Evolutionary conservation across 2,888 invertebrate species (phyloP).

Genomic region (Pristionchus mayeri): DNA sequence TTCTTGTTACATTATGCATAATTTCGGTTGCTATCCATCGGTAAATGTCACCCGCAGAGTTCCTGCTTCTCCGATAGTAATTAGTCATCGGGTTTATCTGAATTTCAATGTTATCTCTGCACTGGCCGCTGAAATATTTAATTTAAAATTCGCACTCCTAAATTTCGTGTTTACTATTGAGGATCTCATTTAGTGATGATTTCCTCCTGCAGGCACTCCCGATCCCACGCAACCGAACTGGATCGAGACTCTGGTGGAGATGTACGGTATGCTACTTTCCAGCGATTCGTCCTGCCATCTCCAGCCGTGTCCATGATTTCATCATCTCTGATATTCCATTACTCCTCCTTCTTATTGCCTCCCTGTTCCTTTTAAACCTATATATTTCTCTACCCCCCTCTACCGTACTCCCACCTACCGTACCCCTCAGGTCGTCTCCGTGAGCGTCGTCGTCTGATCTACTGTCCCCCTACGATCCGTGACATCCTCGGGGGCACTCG

Average conservation of each 20-base stretch:
- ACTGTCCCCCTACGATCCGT: constrained; percentile 61
- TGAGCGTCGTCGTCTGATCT: constrained; percentile 67
- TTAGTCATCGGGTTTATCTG: too few species aligned
- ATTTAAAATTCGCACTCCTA: too few species aligned
- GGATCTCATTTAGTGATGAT: too few species aligned
- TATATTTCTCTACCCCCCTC: background rate
- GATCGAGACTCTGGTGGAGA: constrained; percentile 30
- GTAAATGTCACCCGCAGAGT: background rate
- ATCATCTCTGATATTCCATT: too few species aligned
- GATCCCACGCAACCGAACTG: constrained; percentile 38
- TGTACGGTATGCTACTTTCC: background rate
- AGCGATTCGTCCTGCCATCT: background rate
- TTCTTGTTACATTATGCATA: too few species aligned
- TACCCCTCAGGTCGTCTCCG: constrained; percentile 51
- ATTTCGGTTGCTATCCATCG: background rate
- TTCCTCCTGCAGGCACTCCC: constrained; percentile 23
- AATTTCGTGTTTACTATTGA: too few species aligned
- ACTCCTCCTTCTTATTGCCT: too few species aligned
- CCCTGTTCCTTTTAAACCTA: too few species aligned
- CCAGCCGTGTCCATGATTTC: background rate
- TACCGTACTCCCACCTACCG: background rate
- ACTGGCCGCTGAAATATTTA: too few species aligned
- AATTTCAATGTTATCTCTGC: too few species aligned
- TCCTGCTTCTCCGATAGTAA: background rate
- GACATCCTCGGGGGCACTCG: constrained; percentile 66